These are phyloP conservation scores for Drosophila mauritiana DNA, from an alignment of 1,140 invertebrate species.

Conservation along the genomic window DNA sequence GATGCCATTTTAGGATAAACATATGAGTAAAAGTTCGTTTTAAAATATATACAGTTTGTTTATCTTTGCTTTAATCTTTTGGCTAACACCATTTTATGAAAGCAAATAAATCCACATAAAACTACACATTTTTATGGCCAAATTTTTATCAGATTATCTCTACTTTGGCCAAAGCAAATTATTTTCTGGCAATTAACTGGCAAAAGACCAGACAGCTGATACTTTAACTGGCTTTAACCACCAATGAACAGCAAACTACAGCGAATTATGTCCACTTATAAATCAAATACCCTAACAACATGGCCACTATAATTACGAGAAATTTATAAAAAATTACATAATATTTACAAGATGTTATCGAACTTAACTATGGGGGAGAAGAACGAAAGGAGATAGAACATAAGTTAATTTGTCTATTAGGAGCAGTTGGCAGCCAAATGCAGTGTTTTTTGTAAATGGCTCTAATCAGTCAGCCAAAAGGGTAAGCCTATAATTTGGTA, in stretches of 20 bases:
- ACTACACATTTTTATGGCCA: too few species aligned
- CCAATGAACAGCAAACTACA: slow-evolving; percentile 49
- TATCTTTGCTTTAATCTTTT: neutral
- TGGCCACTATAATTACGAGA: slow-evolving; percentile 71
- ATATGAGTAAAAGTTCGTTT: too few species aligned
- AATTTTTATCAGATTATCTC: neutral
- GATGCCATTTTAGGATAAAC: too few species aligned
- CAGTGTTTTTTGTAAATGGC: slow-evolving; percentile 64
- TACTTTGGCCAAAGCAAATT: neutral
- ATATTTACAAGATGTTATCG: slow-evolving; percentile 83
- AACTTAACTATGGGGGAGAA: slow-evolving; percentile 47
- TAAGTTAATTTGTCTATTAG: slow-evolving; percentile 79
- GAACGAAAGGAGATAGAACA: slow-evolving; percentile 27
- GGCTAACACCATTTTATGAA: neutral
- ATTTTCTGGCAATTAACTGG: slow-evolving; percentile 11
- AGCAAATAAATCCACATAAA: neutral
- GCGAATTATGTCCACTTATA: slow-evolving; percentile 68
- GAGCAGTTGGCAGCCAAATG: slow-evolving; percentile 56
- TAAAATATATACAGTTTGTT: too few species aligned
- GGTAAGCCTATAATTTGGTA: slow-evolving; percentile 82
- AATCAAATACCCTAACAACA: slow-evolving; percentile 75
- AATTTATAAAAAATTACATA: slow-evolving; percentile 80
- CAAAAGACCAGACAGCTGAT: slow-evolving; percentile 15
- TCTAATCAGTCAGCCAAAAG: slow-evolving; percentile 80
- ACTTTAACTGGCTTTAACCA: slow-evolving; percentile 14